Percentiles rank a stretch among this genome's conserved stretches.
Conservation (phyloP, 2,113 vertebrate species). For the Caranx melampygus region DNA sequence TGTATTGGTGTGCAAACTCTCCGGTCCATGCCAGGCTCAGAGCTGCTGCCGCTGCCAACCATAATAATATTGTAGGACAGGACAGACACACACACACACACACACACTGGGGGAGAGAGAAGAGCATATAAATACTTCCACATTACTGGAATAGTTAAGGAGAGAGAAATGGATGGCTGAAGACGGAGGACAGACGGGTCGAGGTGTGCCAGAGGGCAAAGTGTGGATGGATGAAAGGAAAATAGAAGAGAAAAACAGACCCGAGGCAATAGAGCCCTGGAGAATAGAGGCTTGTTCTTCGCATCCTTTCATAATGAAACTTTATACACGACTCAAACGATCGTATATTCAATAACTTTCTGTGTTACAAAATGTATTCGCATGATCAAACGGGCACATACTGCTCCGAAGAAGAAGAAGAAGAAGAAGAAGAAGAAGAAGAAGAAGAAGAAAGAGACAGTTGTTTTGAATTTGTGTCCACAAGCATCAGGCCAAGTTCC, state of each 20-base stretch:
- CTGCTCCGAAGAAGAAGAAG: background rate
- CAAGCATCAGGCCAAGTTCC: background rate
- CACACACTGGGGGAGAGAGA: conserved; percentile 52
- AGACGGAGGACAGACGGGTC: conserved; percentile 63
- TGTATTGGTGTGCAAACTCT: conserved; percentile 35
- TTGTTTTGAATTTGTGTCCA: background rate
- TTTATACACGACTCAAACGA: conserved; percentile 9
- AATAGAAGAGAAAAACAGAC: conserved; percentile 46
- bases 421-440: too few species aligned
- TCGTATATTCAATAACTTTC: conserved; percentile 14
- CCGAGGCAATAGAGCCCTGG: background rate
- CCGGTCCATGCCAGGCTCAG: conserved; percentile 56
- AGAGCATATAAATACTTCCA: conserved; percentile 74
- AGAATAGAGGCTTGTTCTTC: conserved; percentile 2
- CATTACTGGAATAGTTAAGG: conserved; percentile 74
- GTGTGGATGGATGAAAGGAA: conserved; percentile 57
- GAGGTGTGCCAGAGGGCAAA: conserved; percentile 70
- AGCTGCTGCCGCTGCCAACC: conserved; percentile 68
- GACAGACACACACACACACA: conserved; percentile 23
- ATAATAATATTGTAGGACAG: conserved; percentile 77
- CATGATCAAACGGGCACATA: background rate
- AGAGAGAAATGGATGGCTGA: conserved; percentile 61
- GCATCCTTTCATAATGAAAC: conserved; percentile 5
- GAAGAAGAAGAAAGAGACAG: background rate
- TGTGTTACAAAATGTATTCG: background rate